Percentiles rank a stretch among this genome's conserved stretches.
phyloP scores from a whole-genome alignment of 2,113 vertebrate genomes.

The Oreochromis tanganicae region DNA sequence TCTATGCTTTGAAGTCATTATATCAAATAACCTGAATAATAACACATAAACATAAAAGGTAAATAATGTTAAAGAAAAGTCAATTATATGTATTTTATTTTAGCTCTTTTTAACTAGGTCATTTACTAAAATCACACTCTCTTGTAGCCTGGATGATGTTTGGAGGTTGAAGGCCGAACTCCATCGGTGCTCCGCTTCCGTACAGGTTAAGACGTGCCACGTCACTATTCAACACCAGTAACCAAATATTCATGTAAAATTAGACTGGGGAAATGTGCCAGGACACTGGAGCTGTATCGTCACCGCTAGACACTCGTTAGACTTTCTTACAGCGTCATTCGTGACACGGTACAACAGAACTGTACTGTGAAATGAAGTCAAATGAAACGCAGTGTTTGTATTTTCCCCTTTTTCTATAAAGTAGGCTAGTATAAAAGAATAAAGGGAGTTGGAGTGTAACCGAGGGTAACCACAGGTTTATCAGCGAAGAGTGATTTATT shows the following conservation, averaged over 20 bases:
- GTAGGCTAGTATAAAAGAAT: not conserved
- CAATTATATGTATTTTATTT: not conserved
- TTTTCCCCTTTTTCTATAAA: not conserved
- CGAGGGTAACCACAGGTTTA: not conserved
- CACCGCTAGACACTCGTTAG: not conserved
- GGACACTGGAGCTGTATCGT: not conserved
- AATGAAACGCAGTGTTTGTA: not conserved
- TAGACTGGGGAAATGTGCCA: not conserved
- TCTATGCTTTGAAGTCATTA: not conserved
- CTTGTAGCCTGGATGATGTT: not conserved
- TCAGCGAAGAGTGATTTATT: not conserved
- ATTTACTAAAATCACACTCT: not conserved
- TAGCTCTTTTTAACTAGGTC: not conserved
- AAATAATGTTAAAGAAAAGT: not conserved
- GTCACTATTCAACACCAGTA: not conserved
- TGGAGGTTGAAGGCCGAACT: not conserved
- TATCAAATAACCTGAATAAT: not conserved
- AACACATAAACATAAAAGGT: not conserved
- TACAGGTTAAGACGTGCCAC: not conserved
- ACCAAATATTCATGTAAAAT: not conserved
- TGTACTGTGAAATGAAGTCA: not conserved
- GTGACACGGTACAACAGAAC: not conserved
- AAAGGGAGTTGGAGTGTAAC: not conserved
- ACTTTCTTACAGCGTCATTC: not conserved
- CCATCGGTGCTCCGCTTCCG: not conserved